Evolutionary conservation across 1,140 invertebrate species (phyloP).

Genomic region (Phymorhynchus buccinoides): DNA sequence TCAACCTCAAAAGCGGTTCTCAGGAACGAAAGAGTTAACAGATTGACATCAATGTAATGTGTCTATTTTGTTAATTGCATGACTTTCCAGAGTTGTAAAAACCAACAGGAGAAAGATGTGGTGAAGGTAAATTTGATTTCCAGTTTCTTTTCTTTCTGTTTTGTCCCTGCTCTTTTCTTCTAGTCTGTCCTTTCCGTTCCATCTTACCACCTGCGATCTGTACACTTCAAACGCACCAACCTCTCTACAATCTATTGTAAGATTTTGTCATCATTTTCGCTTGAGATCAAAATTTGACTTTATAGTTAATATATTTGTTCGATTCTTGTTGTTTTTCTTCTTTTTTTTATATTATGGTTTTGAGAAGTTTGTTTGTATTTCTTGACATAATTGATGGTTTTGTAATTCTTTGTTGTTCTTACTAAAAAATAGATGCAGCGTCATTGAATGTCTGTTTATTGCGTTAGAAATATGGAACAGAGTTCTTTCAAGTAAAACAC

Average conservation of each 20-base stretch:
- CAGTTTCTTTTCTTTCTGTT: not conserved
- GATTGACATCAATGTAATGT: not conserved
- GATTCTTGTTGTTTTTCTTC: not conserved
- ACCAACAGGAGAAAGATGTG: conserved; percentile 38
- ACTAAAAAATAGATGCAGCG: too few species aligned
- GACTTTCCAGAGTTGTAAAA: conserved; percentile 35
- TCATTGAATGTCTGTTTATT: too few species aligned
- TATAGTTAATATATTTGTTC: not conserved
- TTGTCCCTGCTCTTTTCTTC: not conserved
- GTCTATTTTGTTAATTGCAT: conserved; percentile 20
- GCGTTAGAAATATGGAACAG: too few species aligned
- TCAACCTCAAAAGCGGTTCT: too few species aligned
- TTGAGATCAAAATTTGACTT: not conserved
- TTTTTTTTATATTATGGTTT: not conserved
- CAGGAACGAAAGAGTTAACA: not conserved
- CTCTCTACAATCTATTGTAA: not conserved
- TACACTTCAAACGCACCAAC: not conserved
- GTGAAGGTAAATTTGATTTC: conserved; percentile 31
- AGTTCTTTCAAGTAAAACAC: too few species aligned
- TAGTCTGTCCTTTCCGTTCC: not conserved
- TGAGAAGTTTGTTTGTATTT: too few species aligned
- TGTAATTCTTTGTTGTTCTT: too few species aligned
- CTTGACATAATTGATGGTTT: too few species aligned
- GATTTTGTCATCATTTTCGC: not conserved
- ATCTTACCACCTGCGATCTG: not conserved